Evolutionary conservation across 1,140 invertebrate species (phyloP).

Genomic region (Drosophila tristis): DNA sequence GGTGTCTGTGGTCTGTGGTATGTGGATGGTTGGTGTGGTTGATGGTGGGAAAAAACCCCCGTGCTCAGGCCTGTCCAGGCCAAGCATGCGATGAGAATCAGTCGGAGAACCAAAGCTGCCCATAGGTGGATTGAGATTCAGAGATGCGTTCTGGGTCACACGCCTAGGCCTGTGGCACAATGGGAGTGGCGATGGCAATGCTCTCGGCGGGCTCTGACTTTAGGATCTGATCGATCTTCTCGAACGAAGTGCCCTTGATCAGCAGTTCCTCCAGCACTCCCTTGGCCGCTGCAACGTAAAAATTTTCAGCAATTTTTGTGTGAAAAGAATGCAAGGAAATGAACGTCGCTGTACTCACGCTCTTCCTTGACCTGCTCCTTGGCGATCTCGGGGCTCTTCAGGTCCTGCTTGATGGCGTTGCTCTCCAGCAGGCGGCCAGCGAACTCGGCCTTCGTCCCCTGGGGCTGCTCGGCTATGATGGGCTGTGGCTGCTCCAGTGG

Average conservation of each 20-base stretch:
- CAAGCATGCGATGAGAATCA: constrained; percentile 57
- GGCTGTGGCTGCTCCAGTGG: constrained; percentile 38
- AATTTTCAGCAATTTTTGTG: not conserved
- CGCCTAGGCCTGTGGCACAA: constrained; percentile 37
- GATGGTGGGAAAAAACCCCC: constrained; percentile 44
- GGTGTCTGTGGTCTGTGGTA: not conserved
- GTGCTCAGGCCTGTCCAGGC: constrained; percentile 34
- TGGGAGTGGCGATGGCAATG: constrained; percentile 46
- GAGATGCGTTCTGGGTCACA: constrained; percentile 20
- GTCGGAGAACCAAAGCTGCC: constrained; percentile 76
- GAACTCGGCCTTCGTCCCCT: constrained; percentile 56
- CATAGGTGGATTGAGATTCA: constrained; percentile 56
- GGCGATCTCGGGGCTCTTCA: constrained; percentile 19
- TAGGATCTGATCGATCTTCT: constrained; percentile 21
- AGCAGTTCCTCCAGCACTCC: constrained; percentile 33
- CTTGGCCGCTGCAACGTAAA: constrained; percentile 7
- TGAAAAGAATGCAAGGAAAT: not conserved
- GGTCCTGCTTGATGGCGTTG: constrained; percentile 60
- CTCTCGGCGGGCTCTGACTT: constrained; percentile 39
- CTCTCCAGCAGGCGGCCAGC: constrained; percentile 63
- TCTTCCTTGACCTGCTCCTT: constrained; percentile 57
- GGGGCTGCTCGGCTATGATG: constrained; percentile 45
- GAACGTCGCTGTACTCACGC: constrained; percentile 29
- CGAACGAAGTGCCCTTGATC: constrained; percentile 40
- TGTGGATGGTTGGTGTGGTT: constrained; percentile 9